Evolutionary conservation across 1,140 invertebrate species (phyloP), one percentile per base, ranked within the genome.

Genomic region (Pemphigus obesinymphae): DNA sequence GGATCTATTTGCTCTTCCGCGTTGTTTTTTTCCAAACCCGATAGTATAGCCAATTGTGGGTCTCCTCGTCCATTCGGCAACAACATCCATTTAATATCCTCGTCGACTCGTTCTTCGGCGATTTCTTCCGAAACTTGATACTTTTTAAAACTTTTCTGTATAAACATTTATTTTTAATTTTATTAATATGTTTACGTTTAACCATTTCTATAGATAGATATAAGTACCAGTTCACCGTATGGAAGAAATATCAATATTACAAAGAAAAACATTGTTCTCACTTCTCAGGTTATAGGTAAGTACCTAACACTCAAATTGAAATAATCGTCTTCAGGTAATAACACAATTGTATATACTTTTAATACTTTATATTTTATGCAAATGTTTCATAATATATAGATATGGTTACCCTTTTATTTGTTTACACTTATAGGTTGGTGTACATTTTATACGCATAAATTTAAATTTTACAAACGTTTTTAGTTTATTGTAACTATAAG

Each of bases 61-160:
- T 88, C 86, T 3, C 88, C 90, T 83, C 90, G 88, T 15, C 90
- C 91, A 85, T 91, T 90, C 2, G 91, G 90, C 86, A 92, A 89
- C 76, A 91, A 90, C 63, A 91, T 90, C 91, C 91, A 92, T 23
- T 84, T 84, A 34, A 85, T 82, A 3, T 81, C 70, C 17, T 83
- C 82, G 1, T 83, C 70, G 10, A 53, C 15, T 68, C 34, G 37
- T n/a, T 70, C 78, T 26, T 84, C 83, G 3, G 66, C 53, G 6
- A 78, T 82, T 37, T 82, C 61, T 45, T 84, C 83, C 13, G 66
- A 45, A 6, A 83, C 81, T 58, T 40, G 17, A 58, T 83, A 83
- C 29, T 66, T 75, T 76, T 82, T 83, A 50, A 73, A 10, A 31
- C 26, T 73, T 73, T 73, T 73, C 70, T 73, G 26, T 8, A 34